Percentiles rank a stretch among this genome's conserved stretches.
Evolutionary conservation across 1,140 invertebrate genomes (phyloP).

Genomic region (Vanessa atalanta): DNA sequence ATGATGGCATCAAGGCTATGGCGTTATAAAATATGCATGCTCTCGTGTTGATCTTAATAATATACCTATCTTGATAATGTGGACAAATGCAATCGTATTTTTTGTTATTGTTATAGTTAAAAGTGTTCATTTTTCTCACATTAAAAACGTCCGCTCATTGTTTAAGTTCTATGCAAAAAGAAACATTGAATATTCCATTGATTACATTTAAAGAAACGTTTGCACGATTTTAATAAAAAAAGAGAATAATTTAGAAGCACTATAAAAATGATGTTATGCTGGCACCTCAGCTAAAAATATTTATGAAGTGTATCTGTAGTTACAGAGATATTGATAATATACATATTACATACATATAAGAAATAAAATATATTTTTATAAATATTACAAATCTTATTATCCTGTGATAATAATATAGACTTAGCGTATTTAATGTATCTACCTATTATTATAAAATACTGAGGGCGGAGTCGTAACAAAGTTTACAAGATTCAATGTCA

Average conservation of each 20-base stretch:
- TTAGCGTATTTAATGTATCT: not conserved
- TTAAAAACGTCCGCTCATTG: slow-evolving; percentile 68
- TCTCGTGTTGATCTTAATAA: slow-evolving; percentile 20
- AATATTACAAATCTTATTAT: no score
- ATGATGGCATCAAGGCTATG: slow-evolving; percentile 50
- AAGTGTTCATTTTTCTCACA: slow-evolving; percentile 65
- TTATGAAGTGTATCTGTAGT: not conserved
- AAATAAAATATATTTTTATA: no score
- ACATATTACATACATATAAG: no score
- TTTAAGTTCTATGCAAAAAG: slow-evolving; percentile 40
- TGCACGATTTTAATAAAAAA: not conserved
- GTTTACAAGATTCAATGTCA: not conserved
- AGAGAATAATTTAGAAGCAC: not conserved
- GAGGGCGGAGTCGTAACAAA: not conserved
- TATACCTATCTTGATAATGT: slow-evolving; percentile 32
- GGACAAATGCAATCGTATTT: slow-evolving; percentile 52
- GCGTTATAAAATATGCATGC: slow-evolving; percentile 26
- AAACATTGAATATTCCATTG: slow-evolving; percentile 12
- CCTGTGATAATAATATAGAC: no score
- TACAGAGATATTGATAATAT: no score
- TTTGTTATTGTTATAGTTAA: slow-evolving; percentile 49
- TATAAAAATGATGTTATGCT: not conserved
- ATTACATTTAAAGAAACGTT: slow-evolving; percentile 8
- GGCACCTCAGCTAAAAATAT: not conserved
- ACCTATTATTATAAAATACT: not conserved